Base-by-base conservation (phyloP, 2,113 vertebrate species). In the Pomatorhinus ruficollis region DNA sequence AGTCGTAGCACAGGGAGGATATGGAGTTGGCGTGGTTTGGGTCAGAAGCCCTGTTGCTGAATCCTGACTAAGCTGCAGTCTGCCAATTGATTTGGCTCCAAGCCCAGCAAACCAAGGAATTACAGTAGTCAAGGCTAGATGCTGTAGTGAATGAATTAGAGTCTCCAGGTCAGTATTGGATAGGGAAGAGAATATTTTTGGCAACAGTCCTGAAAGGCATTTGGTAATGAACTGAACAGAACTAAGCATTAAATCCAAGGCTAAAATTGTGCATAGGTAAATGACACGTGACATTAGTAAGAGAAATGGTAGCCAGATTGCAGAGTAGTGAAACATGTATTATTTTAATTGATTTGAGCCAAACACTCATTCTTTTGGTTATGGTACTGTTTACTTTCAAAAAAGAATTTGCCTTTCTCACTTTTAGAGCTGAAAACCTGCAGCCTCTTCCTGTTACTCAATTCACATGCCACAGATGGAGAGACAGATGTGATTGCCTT, bases 71-170 rank as follows among this genome's bases (percentile, higher is more conserved):
- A n/a, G 47, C 39, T 64, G 64, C 49, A 93, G 81, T 49, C 78
- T 96, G 95, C 88, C 91, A 94, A 93, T 79, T 7, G 28, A 89
- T 90, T 93, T 98, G 97, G 94, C 87, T 11, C 28, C 65, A 83
- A 88, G 97, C 96, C 97, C 93, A 91, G 95, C 66, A 95, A 91
- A 95, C 23, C 53, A 84, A 96, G 91, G 96, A 96, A 94, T 92
- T 96, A 91, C 87, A 82, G 70, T 13, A 57, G 90, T 87, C 89
- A 93, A 93, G 76, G 52, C 77, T 90, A 64, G 64, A 71, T 63
- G 79, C 39, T 79, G 53, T 52, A 79, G 76, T 54, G 78, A 95
- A 85, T 78, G 87, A 91, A 69, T 82, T 72, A 77, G 76, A 95
- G 90, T 88, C 95, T 90, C 68, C 90, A 94, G 89, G 89, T 88